Evolutionary conservation across 1,140 invertebrate species (phyloP).

Genomic region (Orchestia grillus): DNA sequence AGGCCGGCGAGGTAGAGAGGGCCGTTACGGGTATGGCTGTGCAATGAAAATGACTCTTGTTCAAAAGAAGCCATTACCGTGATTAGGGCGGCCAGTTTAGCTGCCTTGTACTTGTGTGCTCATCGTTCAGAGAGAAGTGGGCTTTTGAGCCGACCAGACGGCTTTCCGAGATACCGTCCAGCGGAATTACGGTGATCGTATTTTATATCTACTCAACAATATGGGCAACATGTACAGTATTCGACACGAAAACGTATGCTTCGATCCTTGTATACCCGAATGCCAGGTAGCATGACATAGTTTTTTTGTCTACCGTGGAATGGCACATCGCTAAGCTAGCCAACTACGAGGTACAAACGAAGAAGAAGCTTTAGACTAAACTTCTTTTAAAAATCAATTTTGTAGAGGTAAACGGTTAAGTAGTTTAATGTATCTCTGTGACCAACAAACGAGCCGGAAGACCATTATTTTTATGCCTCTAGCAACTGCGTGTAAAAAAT

Average conservation of each 20-base stretch:
- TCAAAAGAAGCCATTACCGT: constrained; percentile 14
- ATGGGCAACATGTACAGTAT: too few species aligned
- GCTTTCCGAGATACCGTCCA: not conserved
- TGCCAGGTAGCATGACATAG: too few species aligned
- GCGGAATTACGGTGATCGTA: too few species aligned
- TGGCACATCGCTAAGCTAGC: too few species aligned
- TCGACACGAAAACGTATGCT: too few species aligned
- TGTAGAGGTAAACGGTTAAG: not conserved
- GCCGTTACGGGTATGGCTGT: not conserved
- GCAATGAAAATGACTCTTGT: constrained; percentile 23
- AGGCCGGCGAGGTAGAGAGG: not conserved
- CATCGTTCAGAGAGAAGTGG: not conserved
- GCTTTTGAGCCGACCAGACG: not conserved
- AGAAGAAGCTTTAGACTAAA: not conserved
- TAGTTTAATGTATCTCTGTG: not conserved
- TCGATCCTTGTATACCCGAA: too few species aligned
- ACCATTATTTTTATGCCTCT: too few species aligned
- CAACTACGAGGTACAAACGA: too few species aligned
- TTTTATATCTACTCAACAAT: too few species aligned
- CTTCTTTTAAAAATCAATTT: not conserved
- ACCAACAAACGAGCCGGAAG: not conserved
- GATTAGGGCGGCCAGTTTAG: constrained; percentile 1
- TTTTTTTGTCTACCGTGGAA: too few species aligned
- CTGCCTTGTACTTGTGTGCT: not conserved
- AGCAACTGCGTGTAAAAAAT: too few species aligned